Base-by-base conservation (phyloP, 2,113 vertebrate genomes). In the Ctenodactylus gundi region DNA sequence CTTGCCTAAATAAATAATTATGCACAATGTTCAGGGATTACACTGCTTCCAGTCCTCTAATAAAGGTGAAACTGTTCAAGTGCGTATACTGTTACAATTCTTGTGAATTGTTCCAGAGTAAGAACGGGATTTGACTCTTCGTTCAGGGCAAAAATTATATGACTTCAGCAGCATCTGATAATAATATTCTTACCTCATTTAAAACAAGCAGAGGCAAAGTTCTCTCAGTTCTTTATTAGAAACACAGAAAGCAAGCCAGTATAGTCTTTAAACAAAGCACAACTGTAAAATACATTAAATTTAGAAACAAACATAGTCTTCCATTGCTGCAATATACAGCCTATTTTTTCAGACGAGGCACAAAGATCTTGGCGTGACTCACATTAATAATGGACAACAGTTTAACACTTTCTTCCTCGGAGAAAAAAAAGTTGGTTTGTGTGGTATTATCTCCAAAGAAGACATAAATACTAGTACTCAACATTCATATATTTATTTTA, bases 401-500 rank as follows among this genome's bases (percentile, higher is more conserved):
- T 84, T 90, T 90, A 95, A 51, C 62, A 77, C 21, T 73, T 84
- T 55, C 68, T 93, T 83, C 39, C 29, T 67, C 75, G 84, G 39
- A 86, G 68, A 68, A 91, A n/a, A 27, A 92, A 93, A 83, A 85
- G 46, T 5, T 75, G 23, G 36, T 80, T 80, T 76, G 73, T 34
- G 41, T 82, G 27, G 10, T 88, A 23, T 80, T 75, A 96, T n/a
- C 73, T 91, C 84, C 76, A 96, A 96, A 96, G 90, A 96, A 87
- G 62, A 96, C 92, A 95, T 85, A 90, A 87, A 93, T 84, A 95
- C 67, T 49, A 94, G 39, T 95, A 93, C 55, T 73, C 86, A 96
- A 96, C 77, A 91, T 93, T 77, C 75, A 81, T 94, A n/a, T 95
- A 96, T 97, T 97, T 97, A 97, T 97, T 97, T 97, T 93, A 97